These are phyloP conservation scores for Patella pellucida DNA, from an alignment of 2,888 invertebrate genomes.

Conservation along the genomic window DNA sequence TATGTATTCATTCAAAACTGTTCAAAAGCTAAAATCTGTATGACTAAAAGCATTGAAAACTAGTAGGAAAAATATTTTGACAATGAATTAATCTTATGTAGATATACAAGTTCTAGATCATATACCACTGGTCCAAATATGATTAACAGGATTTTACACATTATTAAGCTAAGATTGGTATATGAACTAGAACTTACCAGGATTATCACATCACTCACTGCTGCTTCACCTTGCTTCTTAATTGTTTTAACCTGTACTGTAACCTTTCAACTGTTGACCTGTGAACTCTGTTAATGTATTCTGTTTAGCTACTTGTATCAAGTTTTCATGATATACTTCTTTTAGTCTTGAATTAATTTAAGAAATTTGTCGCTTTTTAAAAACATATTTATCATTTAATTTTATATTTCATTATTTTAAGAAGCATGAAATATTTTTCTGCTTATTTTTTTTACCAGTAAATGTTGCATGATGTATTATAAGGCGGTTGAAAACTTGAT, in stretches of 20 bases:
- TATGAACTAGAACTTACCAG: not conserved
- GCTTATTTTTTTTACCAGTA: not conserved
- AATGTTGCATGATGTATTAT: not conserved
- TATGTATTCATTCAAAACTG: no score
- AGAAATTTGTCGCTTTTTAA: not conserved
- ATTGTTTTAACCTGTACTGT: no score
- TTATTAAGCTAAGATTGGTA: no score
- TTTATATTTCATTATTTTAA: conserved; percentile 1
- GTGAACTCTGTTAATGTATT: not conserved
- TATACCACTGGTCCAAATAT: no score
- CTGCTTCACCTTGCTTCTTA: not conserved
- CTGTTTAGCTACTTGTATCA: conserved; percentile 8
- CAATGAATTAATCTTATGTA: no score
- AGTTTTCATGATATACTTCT: conserved; percentile 10
- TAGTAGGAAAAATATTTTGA: no score
- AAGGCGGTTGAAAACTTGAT: not conserved
- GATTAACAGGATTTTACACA: no score
- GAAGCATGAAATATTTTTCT: not conserved
- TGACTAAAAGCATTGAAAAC: no score
- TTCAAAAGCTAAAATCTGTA: no score
- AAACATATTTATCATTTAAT: conserved; percentile 3
- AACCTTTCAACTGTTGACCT: no score
- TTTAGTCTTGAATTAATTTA: no score
- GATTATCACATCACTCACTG: not conserved
- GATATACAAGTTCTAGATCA: no score